Evolutionary conservation across 2,113 vertebrate genomes (phyloP), one percentile per base, ranked within the genome.

Genomic region (Zonotrichia leucophrys): DNA sequence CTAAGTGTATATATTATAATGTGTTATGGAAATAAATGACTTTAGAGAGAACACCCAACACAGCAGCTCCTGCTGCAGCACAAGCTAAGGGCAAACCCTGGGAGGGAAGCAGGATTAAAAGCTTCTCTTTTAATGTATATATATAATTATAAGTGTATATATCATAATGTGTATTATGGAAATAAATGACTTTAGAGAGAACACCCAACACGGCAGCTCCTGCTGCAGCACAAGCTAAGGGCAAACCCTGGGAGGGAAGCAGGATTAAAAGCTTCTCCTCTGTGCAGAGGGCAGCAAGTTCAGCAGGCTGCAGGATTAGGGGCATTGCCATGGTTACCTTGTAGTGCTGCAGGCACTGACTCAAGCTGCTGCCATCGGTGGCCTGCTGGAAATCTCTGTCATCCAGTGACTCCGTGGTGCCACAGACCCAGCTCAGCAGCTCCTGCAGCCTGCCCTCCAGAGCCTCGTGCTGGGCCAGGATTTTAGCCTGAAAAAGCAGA

Each of bases 351-450:
- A 99, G 98, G 95, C 96, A 96, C 84, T 83, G 95, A 11, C 74
- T 97, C 83, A 97, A 95, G 95, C 70, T 96, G 91, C 53, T 75
- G 10, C 9, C 74, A 22, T 92, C 87, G 1, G 35, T 63, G 28
- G 8, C 74, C 11, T 19, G 94, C 67, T 21, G 58, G 53, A 4
- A 64, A 28, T 91, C 95, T 4, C 84, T 75, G 83, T 58, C 55
- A 5, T 84, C 93, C 90, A 98, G 94, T 0, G 35, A 62, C 78
- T 52, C 86, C 3, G n/a, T 16, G 5, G 95, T 97, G 72, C 97
- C 92, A 15, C 28, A 97, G 79, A 99, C 85, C 98, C 99, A 99
- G 55, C 92, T 62, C 69, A 98, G 98, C 84, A 99, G 97, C 78
- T 95, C 89, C 78, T 98, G 97, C 21, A 99, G 98, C 67, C 52